These are phyloP conservation scores for Diglossa cyanea DNA, from an alignment of 2,797 vertebrate genomes.

Conservation along the genomic window DNA sequence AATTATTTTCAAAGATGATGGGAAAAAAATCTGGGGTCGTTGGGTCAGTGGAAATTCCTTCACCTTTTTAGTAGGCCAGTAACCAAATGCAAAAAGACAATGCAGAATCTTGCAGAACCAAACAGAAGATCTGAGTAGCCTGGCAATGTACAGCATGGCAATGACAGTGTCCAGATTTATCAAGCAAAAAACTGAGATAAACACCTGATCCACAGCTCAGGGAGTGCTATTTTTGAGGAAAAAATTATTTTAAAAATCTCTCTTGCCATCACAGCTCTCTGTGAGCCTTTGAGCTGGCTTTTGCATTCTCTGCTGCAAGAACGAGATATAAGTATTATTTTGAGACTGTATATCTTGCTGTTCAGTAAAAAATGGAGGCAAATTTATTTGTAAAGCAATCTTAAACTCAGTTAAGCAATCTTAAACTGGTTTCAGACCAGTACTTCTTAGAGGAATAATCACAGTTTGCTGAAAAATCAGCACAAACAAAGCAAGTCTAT, in stretches of 20 bases:
- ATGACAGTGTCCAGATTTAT: not conserved
- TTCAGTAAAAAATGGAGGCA: not conserved
- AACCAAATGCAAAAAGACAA: not conserved
- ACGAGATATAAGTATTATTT: not conserved
- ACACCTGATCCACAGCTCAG: not conserved
- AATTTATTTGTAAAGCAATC: not conserved
- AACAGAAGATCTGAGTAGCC: not conserved
- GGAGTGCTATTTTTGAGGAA: not conserved
- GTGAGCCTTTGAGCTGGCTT: not conserved
- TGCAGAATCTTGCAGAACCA: not conserved
- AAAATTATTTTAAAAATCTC: not conserved
- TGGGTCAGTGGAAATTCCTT: not conserved
- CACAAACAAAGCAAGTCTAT: not conserved
- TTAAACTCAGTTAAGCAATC: not conserved
- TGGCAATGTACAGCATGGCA: not conserved
- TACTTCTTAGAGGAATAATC: not conserved
- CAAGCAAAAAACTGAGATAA: not conserved
- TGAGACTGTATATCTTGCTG: not conserved
- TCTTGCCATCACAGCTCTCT: not conserved
- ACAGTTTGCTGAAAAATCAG: not conserved
- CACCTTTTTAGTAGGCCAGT: not conserved
- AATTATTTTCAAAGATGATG: not conserved
- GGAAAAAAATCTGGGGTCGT: not conserved
- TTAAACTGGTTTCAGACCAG: not conserved
- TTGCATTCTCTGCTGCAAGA: not conserved